Evolutionary conservation across 2,797 vertebrate species (phyloP).

Genomic region (Okamejei kenojei): DNA sequence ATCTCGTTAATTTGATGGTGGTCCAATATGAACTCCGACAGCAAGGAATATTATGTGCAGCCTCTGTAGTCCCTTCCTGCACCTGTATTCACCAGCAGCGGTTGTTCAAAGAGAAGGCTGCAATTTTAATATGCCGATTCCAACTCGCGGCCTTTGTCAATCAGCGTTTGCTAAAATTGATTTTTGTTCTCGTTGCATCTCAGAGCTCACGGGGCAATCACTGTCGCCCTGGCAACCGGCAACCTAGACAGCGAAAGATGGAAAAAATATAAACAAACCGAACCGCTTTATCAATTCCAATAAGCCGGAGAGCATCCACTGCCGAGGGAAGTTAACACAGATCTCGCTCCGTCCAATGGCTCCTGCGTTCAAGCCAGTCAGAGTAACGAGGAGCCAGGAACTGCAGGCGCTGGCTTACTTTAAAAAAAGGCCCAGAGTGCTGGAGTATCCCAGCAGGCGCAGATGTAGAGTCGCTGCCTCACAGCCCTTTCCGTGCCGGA

Average conservation of each 20-base stretch:
- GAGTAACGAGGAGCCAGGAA: background rate
- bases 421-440: no score
- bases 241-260: slow-evolving; percentile 31
- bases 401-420: no score
- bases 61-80: no score
- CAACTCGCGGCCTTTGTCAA: background rate
- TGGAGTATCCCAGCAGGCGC: no score
- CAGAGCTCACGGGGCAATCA: background rate
- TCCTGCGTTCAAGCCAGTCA: background rate
- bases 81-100: background rate
- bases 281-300: slow-evolving; percentile 4
- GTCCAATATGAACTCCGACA: no score
- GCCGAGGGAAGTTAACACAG: background rate
- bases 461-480: no score
- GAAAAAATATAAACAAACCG: slow-evolving; percentile 15
- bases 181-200: background rate
- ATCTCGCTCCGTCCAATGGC: background rate
- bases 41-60: no score
- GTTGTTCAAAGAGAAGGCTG: background rate
- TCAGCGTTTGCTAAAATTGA: slow-evolving; percentile 7
- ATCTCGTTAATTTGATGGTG: no score
- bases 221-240: background rate
- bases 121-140: background rate
- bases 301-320: background rate
- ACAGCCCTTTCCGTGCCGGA: no score